Evolutionary conservation across 2,113 vertebrate genomes (phyloP), one percentile per base, ranked within the genome.

Genomic region (Tupaia tana): DNA sequence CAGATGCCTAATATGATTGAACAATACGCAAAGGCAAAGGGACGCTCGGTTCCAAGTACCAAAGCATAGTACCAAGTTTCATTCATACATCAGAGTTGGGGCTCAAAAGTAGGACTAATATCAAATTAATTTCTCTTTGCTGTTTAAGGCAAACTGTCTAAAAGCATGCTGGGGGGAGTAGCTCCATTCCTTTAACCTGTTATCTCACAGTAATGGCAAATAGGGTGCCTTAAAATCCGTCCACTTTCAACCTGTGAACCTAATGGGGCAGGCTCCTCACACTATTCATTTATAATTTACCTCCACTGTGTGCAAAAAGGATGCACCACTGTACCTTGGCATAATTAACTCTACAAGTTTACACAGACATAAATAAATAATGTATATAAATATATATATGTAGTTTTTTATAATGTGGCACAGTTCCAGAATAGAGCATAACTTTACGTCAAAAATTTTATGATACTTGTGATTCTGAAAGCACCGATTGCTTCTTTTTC

Each of bases 81-180:
- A 58, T 64, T 71, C 9, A 86, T 4, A 56, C 86, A 31, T 84
- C 67, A 83, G 80, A 70, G 6, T 79, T 7, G 61, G 29, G 3
- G 20, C 73, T 81, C 58, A 88, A 94, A 93, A 90, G 14, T 81
- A 71, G 78, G 58, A 75, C 9, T 75, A 4, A 93, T 91, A 81
- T 91, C 67, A 90, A 91, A 96, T 93, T 71, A 15, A 67, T 31
- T 89, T 89, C 31, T 78, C 75, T 89, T 91, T 74, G 13, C 61
- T 52, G 3, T 82, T 86, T 81, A 94, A 83, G 56, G 24, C n/a
- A 11, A 80, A 34, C 15, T 24, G 10, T 70, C 43, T 67, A 73
- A 7, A 58, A 13, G 27, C 73, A 13, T 73, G n/a, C 52, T 95
- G 31, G 24, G 34, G 54, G 69, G 59, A 82, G 2, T 11, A 83